Percentiles rank a stretch among this genome's conserved stretches.
Evolutionary conservation across 2,113 vertebrate genomes (phyloP).

Genomic region (Oophaga pumilio): DNA sequence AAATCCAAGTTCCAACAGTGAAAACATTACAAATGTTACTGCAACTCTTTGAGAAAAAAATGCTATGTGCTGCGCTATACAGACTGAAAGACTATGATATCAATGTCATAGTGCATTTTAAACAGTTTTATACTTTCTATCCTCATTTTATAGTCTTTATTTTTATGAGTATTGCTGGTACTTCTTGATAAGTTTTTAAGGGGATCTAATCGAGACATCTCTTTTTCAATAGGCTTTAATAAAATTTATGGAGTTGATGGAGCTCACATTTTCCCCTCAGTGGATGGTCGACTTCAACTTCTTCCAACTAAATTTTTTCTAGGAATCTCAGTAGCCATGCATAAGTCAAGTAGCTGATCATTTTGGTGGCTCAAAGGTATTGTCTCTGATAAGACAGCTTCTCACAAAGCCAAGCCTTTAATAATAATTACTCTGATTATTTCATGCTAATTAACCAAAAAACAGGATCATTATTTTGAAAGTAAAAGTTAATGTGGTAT

Average conservation of each 20-base stretch:
- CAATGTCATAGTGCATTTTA: neutral
- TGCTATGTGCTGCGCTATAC: neutral
- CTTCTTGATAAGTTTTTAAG: too few species aligned
- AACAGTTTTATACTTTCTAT: neutral
- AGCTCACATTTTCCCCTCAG: neutral
- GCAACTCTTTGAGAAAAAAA: neutral
- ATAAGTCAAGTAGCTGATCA: neutral
- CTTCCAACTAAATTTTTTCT: too few species aligned
- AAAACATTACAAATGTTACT: constrained; percentile 15
- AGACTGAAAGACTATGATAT: neutral
- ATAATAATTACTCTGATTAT: too few species aligned
- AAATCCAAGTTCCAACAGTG: constrained; percentile 39
- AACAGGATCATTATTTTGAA: too few species aligned
- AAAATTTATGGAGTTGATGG: too few species aligned
- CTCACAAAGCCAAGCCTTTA: too few species aligned
- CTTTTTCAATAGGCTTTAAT: neutral
- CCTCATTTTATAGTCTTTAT: neutral
- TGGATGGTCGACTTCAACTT: neutral
- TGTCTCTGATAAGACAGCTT: too few species aligned
- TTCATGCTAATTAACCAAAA: too few species aligned
- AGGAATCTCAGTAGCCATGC: neutral
- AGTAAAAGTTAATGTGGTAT: too few species aligned
- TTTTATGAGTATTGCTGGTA: neutral
- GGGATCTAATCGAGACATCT: too few species aligned
- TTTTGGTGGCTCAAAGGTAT: neutral